phyloP scores from a whole-genome alignment of 2,113 vertebrate species.

The Danionella cerebrum region DNA sequence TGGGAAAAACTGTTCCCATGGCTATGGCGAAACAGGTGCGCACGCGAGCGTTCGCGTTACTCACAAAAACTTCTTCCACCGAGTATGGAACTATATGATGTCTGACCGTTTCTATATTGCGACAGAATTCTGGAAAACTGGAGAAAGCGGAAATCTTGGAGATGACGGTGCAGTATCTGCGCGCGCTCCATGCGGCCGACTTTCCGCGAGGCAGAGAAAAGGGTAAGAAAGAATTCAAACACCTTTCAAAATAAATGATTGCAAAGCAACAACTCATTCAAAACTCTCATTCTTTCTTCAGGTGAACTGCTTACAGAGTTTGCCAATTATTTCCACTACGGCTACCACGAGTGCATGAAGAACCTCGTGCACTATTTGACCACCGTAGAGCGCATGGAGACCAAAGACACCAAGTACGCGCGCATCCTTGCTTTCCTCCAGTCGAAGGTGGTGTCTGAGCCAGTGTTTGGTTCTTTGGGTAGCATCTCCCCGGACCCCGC shows the following conservation, averaged over 20 bases:
- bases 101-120: background rate
- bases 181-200: constrained; percentile 87
- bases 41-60: too few species aligned
- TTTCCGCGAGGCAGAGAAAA: constrained; percentile 92
- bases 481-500: constrained; percentile 62
- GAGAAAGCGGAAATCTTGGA: constrained; percentile 97
- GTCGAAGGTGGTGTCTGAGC: constrained; percentile 81
- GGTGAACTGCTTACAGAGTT: constrained; percentile 92
- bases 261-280: background rate
- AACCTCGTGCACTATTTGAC: constrained; percentile 96
- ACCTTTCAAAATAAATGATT: background rate
- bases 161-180: constrained; percentile 95
- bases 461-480: constrained; percentile 69
- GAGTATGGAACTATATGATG: background rate
- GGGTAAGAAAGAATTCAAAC: constrained; percentile 57
- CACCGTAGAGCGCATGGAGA: constrained; percentile 91
- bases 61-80: too few species aligned
- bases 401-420: constrained; percentile 93
- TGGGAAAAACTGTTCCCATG: constrained; percentile 95
- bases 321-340: constrained; percentile 97
- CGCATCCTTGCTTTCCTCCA: constrained; percentile 93
- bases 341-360: constrained; percentile 98
- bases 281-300: constrained; percentile 31
- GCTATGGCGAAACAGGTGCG: constrained; percentile 92
- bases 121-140: constrained; percentile 89